Evolutionary conservation across 2,113 vertebrate genomes (phyloP).

Genomic region (Anolis sagrei): DNA sequence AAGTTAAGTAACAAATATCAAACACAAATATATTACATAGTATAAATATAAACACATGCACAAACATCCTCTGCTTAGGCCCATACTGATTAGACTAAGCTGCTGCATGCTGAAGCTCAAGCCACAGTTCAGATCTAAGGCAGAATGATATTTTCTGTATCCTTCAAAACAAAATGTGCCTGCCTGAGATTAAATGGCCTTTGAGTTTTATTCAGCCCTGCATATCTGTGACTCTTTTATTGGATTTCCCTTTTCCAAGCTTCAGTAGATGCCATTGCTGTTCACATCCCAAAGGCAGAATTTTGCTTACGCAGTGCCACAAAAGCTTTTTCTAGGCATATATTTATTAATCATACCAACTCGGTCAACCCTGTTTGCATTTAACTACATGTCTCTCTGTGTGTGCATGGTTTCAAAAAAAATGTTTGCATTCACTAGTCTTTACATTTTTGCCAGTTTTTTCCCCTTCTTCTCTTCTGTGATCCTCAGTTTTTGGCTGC

Average conservation of each 20-base stretch:
- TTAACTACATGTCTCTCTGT: no score
- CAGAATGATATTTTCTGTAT: background rate
- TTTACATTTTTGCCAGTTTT: constrained; percentile 13
- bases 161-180: background rate
- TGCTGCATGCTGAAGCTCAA: background rate
- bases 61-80: background rate
- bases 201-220: background rate
- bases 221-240: background rate
- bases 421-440: background rate
- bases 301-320: background rate
- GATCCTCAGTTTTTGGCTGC: background rate
- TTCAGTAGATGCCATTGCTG: background rate
- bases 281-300: constrained; percentile 1
- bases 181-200: background rate
- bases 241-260: background rate
- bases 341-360: constrained; percentile 4
- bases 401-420: no score
- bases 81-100: background rate
- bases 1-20: background rate
- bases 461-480: background rate
- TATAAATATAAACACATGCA: background rate
- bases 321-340: background rate
- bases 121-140: background rate
- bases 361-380: constrained; percentile 5
- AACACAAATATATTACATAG: no score